Base-by-base conservation (phyloP, 2,113 vertebrate species). In the Globicephala melas region DNA sequence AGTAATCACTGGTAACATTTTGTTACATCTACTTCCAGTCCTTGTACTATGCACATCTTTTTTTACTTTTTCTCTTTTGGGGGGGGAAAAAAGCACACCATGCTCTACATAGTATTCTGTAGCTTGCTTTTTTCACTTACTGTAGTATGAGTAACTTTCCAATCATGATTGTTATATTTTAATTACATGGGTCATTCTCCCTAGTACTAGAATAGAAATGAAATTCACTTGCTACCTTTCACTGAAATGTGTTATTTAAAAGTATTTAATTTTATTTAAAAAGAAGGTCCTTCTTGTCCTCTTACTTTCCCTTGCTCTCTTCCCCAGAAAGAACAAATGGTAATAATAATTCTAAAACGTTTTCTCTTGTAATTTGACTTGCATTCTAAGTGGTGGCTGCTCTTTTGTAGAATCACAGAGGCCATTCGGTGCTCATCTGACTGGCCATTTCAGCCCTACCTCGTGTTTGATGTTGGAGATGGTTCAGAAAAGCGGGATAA, bases 401-500 rank as follows among this genome's bases (percentile, higher is more conserved):
- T 97, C 74, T 95, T 86, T 98, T 86, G 9, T 89, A 99, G 99
- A 70, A 36, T 94, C 33, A 98, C 98, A 1, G 99, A 99, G 82
- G 91, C 98, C 95, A 96, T 21, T 23, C 98, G 99, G 28, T 99
- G 98, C 90, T 99, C 98, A 1, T 94, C 97, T 53, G 98, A 98
- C 0, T 99, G 99, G 99, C 99, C 98, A 0, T 99, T 99, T 96
- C 99, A 99, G 41, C 98, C 99, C 10, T 99, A 99, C 97, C 98
- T 99, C 21, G 98, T 99, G 95, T 99, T 99, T 92, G 99, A 99
- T 44, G 99, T 99, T 31, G 96, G 81, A 55, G 99, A 99, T 4
- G 99, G 99, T 71, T 96, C 25, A 18, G 99, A 99, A 77, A 97
- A 94, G 60, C 99, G 98, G 96, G 98, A 99, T 23, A 98, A 98